These are phyloP conservation scores for Poecilia gillii DNA, from an alignment of 2,797 vertebrate genomes.

Conservation along the genomic window DNA sequence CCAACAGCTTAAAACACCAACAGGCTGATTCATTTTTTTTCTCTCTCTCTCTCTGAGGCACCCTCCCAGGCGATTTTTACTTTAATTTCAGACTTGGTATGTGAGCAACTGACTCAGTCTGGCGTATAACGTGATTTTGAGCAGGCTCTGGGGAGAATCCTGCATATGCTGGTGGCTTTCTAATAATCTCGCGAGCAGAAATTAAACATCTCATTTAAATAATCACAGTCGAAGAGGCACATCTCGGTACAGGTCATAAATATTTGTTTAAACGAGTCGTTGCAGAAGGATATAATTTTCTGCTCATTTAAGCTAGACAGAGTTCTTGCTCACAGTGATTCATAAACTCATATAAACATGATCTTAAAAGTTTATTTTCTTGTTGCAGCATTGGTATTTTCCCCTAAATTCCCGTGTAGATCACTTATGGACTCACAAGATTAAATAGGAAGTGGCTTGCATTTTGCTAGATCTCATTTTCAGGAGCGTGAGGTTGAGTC, in stretches of 20 bases:
- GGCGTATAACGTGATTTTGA: slow-evolving; percentile 46
- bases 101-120: slow-evolving; percentile 44
- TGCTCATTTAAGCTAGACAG: slow-evolving; percentile 9
- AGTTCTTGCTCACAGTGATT: neutral
- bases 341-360: neutral
- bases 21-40: slow-evolving; percentile 34
- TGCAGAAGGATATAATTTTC: slow-evolving; percentile 42
- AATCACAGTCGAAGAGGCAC: slow-evolving; percentile 47
- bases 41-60: neutral
- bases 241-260: slow-evolving; percentile 13
- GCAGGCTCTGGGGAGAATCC: slow-evolving; percentile 49
- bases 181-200: slow-evolving; percentile 57
- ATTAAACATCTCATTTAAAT: slow-evolving; percentile 64
- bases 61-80: slow-evolving; percentile 38
- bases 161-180: slow-evolving; percentile 36
- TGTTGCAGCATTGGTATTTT: neutral
- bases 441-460: neutral
- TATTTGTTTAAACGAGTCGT: slow-evolving; percentile 24
- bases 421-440: neutral
- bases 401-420: neutral
- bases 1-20: slow-evolving; percentile 57
- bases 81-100: slow-evolving; percentile 50
- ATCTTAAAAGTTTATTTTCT: neutral
- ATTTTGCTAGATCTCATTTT: neutral
- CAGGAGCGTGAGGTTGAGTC: neutral